Conservation (phyloP, 2,888 invertebrate species). For the Zaprionus bogoriensis region DNA sequence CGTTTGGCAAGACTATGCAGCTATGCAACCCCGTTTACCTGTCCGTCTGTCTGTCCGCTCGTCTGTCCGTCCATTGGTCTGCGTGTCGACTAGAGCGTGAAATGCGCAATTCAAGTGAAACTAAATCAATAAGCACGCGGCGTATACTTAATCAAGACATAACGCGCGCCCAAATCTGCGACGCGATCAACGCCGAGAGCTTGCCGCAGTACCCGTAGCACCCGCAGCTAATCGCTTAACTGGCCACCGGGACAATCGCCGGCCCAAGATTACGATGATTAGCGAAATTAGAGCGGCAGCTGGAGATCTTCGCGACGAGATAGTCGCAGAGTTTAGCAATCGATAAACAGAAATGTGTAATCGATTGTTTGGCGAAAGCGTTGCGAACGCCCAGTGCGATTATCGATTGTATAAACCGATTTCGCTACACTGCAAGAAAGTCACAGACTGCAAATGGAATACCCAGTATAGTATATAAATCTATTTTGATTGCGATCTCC, state of each 20-base stretch:
- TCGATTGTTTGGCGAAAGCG: conserved; percentile 48
- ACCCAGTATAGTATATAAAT: too few species aligned
- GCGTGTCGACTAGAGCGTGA: conserved; percentile 42
- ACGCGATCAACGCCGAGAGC: too few species aligned
- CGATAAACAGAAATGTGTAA: conserved; percentile 30
- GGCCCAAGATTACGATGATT: conserved; percentile 50
- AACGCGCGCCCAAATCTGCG: conserved; percentile 35
- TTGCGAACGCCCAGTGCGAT: conserved; percentile 21
- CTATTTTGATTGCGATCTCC: too few species aligned
- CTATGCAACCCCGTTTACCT: not conserved
- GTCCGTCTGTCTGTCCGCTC: not conserved
- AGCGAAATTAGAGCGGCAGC: conserved; percentile 1
- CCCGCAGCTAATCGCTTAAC: conserved; percentile 33
- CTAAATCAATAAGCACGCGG: conserved; percentile 66
- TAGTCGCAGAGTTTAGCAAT: not conserved
- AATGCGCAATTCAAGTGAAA: conserved; percentile 55
- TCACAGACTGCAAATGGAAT: not conserved
- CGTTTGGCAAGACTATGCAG: conserved; percentile 27
- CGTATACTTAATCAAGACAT: conserved; percentile 73
- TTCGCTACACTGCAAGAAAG: not conserved
- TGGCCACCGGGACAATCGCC: conserved; percentile 20
- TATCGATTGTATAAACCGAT: conserved; percentile 1
- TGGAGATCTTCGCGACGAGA: not conserved
- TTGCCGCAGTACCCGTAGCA: too few species aligned
- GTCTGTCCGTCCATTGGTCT: not conserved